Percentiles rank a stretch among this genome's conserved stretches.
These are phyloP conservation scores for Platorchestia sp. DNA, from an alignment of 1,140 invertebrate species.

Conservation along the genomic window DNA sequence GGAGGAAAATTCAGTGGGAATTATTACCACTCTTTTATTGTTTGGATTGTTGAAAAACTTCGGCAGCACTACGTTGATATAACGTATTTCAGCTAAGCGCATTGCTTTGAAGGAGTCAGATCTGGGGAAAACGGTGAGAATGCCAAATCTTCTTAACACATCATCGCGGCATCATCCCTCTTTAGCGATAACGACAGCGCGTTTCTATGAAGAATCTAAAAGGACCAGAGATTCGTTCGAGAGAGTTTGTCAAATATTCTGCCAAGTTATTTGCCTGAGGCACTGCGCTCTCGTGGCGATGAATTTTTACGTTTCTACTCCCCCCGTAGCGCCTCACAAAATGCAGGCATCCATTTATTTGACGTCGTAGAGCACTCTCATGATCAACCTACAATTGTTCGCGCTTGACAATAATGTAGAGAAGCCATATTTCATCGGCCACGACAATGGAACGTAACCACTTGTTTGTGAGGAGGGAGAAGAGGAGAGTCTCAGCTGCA, in stretches of 20 bases:
- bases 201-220: not conserved
- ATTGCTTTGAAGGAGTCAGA: no score
- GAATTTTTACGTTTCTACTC: not conserved
- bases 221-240: not conserved
- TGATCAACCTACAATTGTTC: not conserved
- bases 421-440: not conserved
- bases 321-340: not conserved
- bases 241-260: not conserved
- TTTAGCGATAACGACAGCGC: not conserved
- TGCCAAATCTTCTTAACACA: not conserved
- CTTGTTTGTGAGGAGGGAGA: not conserved
- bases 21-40: no score
- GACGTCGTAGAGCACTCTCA: not conserved
- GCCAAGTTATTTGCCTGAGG: not conserved
- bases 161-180: not conserved
- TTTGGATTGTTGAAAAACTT: not conserved
- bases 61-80: not conserved
- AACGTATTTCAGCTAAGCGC: not conserved
- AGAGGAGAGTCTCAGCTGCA: not conserved
- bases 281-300: not conserved
- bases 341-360: not conserved
- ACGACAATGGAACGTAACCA: not conserved
- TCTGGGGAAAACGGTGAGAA: no score
- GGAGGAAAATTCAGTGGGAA: no score
- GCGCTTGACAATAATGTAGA: not conserved